phyloP scores from a whole-genome alignment of 2,888 invertebrate genomes.

The Phalangium opilio region DNA sequence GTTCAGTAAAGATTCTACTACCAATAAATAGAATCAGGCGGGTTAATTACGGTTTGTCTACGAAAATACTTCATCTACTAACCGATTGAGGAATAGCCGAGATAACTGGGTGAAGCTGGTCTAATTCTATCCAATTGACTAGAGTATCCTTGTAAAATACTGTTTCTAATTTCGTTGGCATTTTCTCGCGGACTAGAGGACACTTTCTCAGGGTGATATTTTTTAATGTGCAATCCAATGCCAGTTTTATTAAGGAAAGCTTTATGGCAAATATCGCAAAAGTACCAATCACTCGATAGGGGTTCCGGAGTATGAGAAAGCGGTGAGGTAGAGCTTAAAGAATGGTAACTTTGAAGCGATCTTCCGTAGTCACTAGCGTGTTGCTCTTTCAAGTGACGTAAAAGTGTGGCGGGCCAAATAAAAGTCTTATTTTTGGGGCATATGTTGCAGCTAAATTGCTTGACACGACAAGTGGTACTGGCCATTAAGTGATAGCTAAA shows the following conservation, averaged over 20 bases:
- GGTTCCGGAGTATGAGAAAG: slow-evolving; percentile 5
- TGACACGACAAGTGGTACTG: slow-evolving; percentile 11
- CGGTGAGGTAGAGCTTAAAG: too few relatives aligned
- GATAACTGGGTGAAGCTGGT: too few relatives aligned
- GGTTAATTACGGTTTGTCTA: too few relatives aligned
- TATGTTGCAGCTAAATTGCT: slow-evolving; percentile 12
- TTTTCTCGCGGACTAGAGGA: slow-evolving; percentile 1
- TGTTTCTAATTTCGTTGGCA: too few relatives aligned
- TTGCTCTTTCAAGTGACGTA: slow-evolving; percentile 13
- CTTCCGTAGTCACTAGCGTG: slow-evolving; percentile 9
- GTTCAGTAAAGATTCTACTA: too few relatives aligned
- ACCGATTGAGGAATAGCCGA: too few relatives aligned
- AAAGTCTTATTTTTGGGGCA: slow-evolving; percentile 12
- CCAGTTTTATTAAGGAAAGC: slow-evolving; percentile 13
- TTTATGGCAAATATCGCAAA: slow-evolving; percentile 15
- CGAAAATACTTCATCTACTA: too few relatives aligned
- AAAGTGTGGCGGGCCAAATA: slow-evolving; percentile 15
- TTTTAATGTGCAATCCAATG: slow-evolving; percentile 11
- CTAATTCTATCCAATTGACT: too few relatives aligned
- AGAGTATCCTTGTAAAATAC: too few relatives aligned
- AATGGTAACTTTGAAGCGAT: too few relatives aligned
- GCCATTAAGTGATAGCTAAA: slow-evolving; percentile 12
- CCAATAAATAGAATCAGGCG: too few relatives aligned
- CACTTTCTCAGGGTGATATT: slow-evolving; percentile 11
- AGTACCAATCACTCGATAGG: slow-evolving; percentile 11